Conservation (phyloP, 2,888 invertebrate species). For the Agrochola lychnidis region DNA sequence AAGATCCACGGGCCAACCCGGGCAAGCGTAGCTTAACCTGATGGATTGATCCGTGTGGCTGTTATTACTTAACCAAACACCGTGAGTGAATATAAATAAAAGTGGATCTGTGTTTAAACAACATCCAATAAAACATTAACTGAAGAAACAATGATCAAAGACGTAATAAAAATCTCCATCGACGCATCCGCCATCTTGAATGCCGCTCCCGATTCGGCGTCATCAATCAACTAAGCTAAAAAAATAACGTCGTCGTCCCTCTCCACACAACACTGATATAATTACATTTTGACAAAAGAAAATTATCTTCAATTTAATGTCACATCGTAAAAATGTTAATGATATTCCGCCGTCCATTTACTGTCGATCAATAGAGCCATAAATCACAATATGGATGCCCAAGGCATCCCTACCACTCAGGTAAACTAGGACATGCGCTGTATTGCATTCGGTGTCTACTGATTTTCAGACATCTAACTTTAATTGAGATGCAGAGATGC, state of each 20-base stretch:
- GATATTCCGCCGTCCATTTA: background rate
- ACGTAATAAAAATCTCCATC: background rate
- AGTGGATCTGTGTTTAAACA: background rate
- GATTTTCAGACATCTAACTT: too few relatives aligned
- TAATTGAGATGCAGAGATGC: too few relatives aligned
- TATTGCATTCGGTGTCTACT: too few relatives aligned
- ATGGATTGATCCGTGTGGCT: too few relatives aligned
- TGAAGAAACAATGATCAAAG: background rate
- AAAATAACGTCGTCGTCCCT: background rate
- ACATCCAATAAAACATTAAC: background rate
- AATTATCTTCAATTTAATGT: background rate
- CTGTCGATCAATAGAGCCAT: conserved; percentile 42
- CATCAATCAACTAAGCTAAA: background rate
- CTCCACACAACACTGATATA: background rate
- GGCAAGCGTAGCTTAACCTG: too few relatives aligned
- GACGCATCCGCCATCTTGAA: conserved; percentile 26
- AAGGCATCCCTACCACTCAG: too few relatives aligned
- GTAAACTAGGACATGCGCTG: too few relatives aligned
- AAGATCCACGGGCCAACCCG: too few relatives aligned
- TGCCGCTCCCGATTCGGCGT: background rate
- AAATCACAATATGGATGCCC: conserved; percentile 44
- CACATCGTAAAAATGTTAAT: background rate
- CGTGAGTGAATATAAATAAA: background rate
- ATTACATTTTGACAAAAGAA: background rate
- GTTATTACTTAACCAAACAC: too few relatives aligned